Evolutionary conservation across 2,797 vertebrate species (phyloP).

Genomic region (Mus caroli): DNA sequence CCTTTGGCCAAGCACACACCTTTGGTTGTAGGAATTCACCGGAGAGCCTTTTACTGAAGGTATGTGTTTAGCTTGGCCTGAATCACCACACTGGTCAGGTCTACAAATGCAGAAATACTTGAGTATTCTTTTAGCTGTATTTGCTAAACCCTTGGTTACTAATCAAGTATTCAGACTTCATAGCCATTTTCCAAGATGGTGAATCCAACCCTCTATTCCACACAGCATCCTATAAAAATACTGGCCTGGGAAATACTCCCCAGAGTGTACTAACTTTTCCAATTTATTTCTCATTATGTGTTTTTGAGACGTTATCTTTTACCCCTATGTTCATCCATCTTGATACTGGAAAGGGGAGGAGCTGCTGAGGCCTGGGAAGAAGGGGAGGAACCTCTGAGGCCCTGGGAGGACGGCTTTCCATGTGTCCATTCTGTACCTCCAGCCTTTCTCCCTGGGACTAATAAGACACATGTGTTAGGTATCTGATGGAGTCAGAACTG

Average conservation of each 20-base stretch:
- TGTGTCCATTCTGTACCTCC: neutral
- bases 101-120: neutral
- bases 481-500: slow-evolving; percentile 16
- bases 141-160: slow-evolving; percentile 17
- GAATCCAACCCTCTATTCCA: neutral
- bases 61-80: neutral
- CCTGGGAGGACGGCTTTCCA: neutral
- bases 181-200: slow-evolving; percentile 8
- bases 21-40: neutral
- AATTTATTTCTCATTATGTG: neutral
- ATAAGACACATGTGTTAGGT: slow-evolving; percentile 45
- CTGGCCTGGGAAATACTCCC: neutral
- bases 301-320: slow-evolving; percentile 7
- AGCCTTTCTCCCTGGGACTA: neutral
- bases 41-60: slow-evolving; percentile 4
- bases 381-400: neutral
- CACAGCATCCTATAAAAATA: slow-evolving; percentile 22
- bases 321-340: neutral
- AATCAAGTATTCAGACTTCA: neutral
- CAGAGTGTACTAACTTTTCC: neutral
- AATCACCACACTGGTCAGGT: neutral
- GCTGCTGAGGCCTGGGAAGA: neutral
- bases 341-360: neutral
- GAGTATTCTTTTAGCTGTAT: neutral
- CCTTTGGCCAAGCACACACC: slow-evolving; percentile 36